Base-by-base conservation (phyloP, 2,797 vertebrate genomes). In the Gymnothorax reevesii region DNA sequence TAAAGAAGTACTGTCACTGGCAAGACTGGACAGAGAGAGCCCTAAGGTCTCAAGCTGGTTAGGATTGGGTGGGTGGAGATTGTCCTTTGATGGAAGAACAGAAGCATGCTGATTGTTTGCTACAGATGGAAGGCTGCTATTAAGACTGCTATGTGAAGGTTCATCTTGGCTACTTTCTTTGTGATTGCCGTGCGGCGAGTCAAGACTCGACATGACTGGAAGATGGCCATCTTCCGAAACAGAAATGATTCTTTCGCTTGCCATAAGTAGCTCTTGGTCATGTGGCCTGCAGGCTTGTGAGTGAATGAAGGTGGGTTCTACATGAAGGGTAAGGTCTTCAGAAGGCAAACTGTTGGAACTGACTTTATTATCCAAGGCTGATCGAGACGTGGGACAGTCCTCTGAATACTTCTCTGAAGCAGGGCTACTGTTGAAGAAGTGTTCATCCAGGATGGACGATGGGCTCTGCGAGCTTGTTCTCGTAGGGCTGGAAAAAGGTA, bases 311-410 rank as follows among this genome's bases (percentile, higher is more conserved):
- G 15, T 49, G 33, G 73, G 4, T 49, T 49, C 73, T 7, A 27
- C 0, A n/a, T 42, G 52, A 17, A 20, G 13, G 17, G 73, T 3
- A 52, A 52, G 33, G 0, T 49, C 73, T 49, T 49, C 73, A 77
- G 73, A 80, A 52, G 17, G 22, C n/a, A 52, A 10, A 55, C 77
- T 83, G 17, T 86, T 60, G 64, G 52, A n/a, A 9, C 77, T 90
- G 80, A 88, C 82, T 55, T 83, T 69, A 55, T 55, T 27, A 17
- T 54, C 49, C 22, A 90, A 90, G 17, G 79, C 49, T 82, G 91
- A 92, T 13, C 62, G 62, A 25, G 77, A 25, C 83, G 54, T 20
- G 8, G 0, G 52, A 55, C 49, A 22, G 13, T 83, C 27, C 9
- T 86, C 79, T 27, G 54, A 82, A 52, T 4, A 2, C 20, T 54